Evolutionary conservation across 2,113 vertebrate species (phyloP), one percentile per base, ranked within the genome.

Genomic region (Dipodomys merriami): DNA sequence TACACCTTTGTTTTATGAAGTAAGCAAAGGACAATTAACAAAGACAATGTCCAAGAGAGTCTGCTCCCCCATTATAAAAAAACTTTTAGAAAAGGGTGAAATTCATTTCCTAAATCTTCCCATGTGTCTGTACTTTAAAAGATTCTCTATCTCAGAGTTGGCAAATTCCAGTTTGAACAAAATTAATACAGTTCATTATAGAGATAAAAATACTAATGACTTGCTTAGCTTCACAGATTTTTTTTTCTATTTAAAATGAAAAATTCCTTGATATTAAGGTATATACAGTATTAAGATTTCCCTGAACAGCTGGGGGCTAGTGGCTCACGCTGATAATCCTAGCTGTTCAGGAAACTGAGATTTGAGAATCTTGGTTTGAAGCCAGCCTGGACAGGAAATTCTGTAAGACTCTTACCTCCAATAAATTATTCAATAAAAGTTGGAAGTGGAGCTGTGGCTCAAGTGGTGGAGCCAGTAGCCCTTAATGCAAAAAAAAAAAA

Each of bases 251-350:
- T 62, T 62, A 16, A 49, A 49, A 49, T 11, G 11, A 49, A 8
- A 49, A 49, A 49, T 49, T 49, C 49, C 49, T 49, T 53, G 57
- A 69, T 68, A 20, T 44, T 94, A 88, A 80, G 15, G 11, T 84
- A 72, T 94, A 65, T 74, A 6, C n/a, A 81, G 29, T 85, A 22
- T 60, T 69, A 18, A 86, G 29, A 85, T 90, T 86, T 93, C 57
- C 33, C 57, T 81, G 12, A 90, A 93, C 53, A 57, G 53, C 53
- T 57, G 15, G 53, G 53, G 16, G 15, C 53, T 57, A 13, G 15
- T 57, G 53, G 53, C 53, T 57, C 15, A 16, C 16, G 49, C 49
- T 13, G 4, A 13, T 57, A 49, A 18, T 57, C 53, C 53, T 57
- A 57, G 53, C 53, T 57, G 53, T 13, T 57, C 53, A 57, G 53